phyloP scores from a whole-genome alignment of 1,140 invertebrate species.

The Teleopsis dalmanni region DNA sequence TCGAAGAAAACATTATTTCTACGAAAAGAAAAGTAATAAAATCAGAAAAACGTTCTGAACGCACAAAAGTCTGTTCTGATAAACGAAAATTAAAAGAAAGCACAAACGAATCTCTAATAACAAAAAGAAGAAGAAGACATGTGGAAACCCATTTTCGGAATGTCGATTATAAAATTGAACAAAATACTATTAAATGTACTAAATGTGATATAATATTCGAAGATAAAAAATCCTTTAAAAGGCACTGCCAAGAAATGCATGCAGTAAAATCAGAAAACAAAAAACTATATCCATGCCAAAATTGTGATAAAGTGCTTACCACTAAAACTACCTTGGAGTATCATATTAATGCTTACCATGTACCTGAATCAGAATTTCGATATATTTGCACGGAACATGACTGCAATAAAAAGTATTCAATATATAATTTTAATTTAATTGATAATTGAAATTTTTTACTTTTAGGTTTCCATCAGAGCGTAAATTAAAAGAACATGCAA shows the following conservation, averaged over 20 bases:
- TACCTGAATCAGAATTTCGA: slow-evolving; percentile 39
- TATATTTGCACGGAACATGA: slow-evolving; percentile 29
- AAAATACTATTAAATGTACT: slow-evolving; percentile 35
- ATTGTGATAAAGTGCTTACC: slow-evolving; percentile 32
- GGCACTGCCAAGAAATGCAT: slow-evolving; percentile 27
- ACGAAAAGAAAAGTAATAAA: slow-evolving; percentile 31
- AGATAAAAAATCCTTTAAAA: slow-evolving; percentile 33
- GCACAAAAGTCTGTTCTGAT: slow-evolving; percentile 25
- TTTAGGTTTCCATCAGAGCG: slow-evolving; percentile 34
- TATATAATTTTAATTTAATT: not conserved
- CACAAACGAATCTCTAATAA: slow-evolving; percentile 32
- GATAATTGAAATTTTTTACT: not conserved
- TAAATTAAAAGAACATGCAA: slow-evolving; percentile 37
- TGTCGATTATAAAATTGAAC: slow-evolving; percentile 37
- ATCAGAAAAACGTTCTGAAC: slow-evolving; percentile 38
- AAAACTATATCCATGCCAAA: slow-evolving; percentile 30
- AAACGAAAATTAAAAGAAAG: slow-evolving; percentile 32
- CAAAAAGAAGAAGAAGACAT: slow-evolving; percentile 35
- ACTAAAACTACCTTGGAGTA: slow-evolving; percentile 39
- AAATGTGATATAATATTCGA: slow-evolving; percentile 36
- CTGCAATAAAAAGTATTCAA: slow-evolving; percentile 33
- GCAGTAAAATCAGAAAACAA: slow-evolving; percentile 18
- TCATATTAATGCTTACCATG: slow-evolving; percentile 36
- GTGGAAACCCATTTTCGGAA: slow-evolving; percentile 35
- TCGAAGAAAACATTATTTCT: slow-evolving; percentile 25